Percentiles rank a stretch among this genome's conserved stretches.
phyloP scores from a whole-genome alignment of 2,888 invertebrate species.

The Xestia c-nigrum region DNA sequence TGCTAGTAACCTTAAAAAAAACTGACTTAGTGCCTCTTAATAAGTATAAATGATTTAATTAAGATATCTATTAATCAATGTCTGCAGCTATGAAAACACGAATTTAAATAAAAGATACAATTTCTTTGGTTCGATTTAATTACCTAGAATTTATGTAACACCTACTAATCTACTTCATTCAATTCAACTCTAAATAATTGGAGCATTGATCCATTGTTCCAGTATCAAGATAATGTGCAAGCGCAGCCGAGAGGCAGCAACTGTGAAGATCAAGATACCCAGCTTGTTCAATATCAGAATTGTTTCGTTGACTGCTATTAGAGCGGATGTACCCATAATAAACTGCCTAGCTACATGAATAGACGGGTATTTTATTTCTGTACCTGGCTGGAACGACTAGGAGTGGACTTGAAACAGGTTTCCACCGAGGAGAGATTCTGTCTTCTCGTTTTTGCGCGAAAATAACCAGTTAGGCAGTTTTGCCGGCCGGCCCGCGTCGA shows the following conservation, averaged over 20 bases:
- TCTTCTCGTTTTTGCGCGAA: constrained; percentile 88
- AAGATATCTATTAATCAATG: background rate
- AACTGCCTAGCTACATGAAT: constrained; percentile 50
- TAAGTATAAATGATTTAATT: background rate
- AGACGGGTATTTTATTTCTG: constrained; percentile 71
- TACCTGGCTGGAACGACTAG: constrained; percentile 67
- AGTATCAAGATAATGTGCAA: constrained; percentile 69
- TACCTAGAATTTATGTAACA: constrained; percentile 40
- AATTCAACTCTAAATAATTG: constrained; percentile 42
- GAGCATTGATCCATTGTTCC: constrained; percentile 66
- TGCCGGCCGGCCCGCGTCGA: constrained; percentile 67
- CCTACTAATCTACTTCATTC: constrained; percentile 26
- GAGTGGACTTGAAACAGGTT: constrained; percentile 72
- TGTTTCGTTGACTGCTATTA: constrained; percentile 77
- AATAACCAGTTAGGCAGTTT: constrained; percentile 83
- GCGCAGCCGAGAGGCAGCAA: constrained; percentile 56
- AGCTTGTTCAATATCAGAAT: constrained; percentile 69
- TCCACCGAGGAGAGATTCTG: constrained; percentile 72
- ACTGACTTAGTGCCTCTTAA: background rate
- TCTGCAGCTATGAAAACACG: background rate
- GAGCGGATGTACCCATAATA: constrained; percentile 52
- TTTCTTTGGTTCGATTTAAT: constrained; percentile 32
- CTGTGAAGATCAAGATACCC: constrained; percentile 63
- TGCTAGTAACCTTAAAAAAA: background rate
- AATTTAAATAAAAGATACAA: background rate